Conservation (phyloP, 2,888 invertebrate genomes). For the Byasa hedistus region DNA sequence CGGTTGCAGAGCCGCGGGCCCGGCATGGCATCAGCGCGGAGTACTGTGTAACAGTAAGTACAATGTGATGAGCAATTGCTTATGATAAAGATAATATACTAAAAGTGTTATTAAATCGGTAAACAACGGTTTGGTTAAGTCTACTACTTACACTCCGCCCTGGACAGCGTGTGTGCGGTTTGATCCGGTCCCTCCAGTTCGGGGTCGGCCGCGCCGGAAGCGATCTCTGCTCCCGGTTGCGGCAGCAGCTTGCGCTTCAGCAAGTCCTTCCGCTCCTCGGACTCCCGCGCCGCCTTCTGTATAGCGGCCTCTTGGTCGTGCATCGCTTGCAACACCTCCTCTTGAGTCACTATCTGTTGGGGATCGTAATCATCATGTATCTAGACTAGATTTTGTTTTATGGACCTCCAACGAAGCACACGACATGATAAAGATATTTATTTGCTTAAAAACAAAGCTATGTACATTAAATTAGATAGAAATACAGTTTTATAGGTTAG, state of each 20-base stretch:
- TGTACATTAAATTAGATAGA: no score
- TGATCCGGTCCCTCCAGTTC: slow-evolving; percentile 79
- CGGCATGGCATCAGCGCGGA: slow-evolving; percentile 83
- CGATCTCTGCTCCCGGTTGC: slow-evolving; percentile 64
- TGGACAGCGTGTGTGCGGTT: slow-evolving; percentile 61
- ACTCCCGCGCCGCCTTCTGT: slow-evolving; percentile 76
- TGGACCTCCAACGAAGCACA: no score
- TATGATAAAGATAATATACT: no score
- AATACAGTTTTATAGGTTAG: no score
- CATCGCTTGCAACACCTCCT: slow-evolving; percentile 58
- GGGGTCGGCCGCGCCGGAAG: slow-evolving; percentile 60
- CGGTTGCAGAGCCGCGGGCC: slow-evolving; percentile 83
- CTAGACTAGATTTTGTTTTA: no score
- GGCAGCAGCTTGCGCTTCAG: slow-evolving; percentile 66
- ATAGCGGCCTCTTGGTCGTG: slow-evolving; percentile 79
- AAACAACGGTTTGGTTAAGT: no score
- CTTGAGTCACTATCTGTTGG: slow-evolving; percentile 57
- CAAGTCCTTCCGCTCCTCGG: slow-evolving; percentile 77
- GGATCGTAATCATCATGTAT: no score
- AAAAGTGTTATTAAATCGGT: no score
- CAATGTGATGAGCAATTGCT: no score
- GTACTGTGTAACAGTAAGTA: slow-evolving; percentile 51
- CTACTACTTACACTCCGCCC: slow-evolving; percentile 64
- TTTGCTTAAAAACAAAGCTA: no score
- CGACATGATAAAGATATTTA: no score